Conservation (phyloP, 2,888 invertebrate species). For the Erpobdella octoculata region DNA sequence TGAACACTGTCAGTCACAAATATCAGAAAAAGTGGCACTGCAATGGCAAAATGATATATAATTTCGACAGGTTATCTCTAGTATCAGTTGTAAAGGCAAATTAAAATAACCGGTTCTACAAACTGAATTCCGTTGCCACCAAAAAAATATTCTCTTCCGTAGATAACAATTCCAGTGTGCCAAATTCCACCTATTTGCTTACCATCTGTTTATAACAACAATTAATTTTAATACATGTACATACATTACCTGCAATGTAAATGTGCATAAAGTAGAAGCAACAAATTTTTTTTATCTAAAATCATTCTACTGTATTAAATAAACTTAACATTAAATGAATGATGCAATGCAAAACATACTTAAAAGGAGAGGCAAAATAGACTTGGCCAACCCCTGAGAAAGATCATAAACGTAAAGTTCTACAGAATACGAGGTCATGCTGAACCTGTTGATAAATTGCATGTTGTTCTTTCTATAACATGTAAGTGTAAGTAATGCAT, state of each 20-base stretch:
- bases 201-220: too few relatives aligned
- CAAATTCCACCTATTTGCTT: constrained; percentile 79
- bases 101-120: constrained; percentile 66
- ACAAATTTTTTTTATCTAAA: not conserved
- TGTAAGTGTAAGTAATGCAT: too few relatives aligned
- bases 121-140: constrained; percentile 72
- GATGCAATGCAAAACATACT: not conserved
- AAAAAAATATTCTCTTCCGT: constrained; percentile 78
- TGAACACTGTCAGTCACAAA: too few relatives aligned
- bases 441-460: too few relatives aligned
- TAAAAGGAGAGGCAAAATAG: not conserved
- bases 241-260: not conserved
- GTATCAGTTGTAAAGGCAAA: not conserved
- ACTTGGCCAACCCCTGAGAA: constrained; percentile 24
- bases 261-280: not conserved
- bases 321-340: not conserved
- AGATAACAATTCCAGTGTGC: constrained; percentile 82
- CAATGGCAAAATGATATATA: too few relatives aligned
- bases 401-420: constrained; percentile 22
- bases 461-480: too few relatives aligned
- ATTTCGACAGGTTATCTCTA: too few relatives aligned
- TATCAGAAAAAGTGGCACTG: too few relatives aligned
- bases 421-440: not conserved
- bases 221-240: too few relatives aligned
- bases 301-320: not conserved